These are phyloP conservation scores for Scomber scombrus DNA, from an alignment of 2,113 vertebrate species.

Conservation along the genomic window DNA sequence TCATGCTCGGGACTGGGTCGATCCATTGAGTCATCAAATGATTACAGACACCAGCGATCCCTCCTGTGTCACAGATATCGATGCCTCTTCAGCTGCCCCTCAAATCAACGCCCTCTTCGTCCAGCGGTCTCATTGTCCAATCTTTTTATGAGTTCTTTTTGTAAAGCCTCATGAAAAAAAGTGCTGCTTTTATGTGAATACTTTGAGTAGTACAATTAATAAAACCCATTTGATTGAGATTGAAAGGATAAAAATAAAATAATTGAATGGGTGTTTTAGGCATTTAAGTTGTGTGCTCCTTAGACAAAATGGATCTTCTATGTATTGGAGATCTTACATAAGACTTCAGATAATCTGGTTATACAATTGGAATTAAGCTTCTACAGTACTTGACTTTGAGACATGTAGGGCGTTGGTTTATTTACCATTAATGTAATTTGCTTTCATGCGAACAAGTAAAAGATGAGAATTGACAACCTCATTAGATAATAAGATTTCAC, in stretches of 20 bases:
- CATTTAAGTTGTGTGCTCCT: neutral
- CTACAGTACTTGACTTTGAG: conserved; percentile 29
- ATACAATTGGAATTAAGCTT: conserved; percentile 10
- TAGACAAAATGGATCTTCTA: neutral
- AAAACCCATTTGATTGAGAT: conserved; percentile 12
- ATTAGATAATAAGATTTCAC: conserved; percentile 40
- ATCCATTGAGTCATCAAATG: conserved; percentile 72
- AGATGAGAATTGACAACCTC: conserved; percentile 31
- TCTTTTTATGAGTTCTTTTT: conserved; percentile 21
- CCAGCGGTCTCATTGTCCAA: conserved; percentile 22
- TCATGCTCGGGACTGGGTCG: conserved; percentile 75
- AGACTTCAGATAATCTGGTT: neutral
- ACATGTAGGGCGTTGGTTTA: neutral
- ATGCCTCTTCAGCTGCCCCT: conserved; percentile 59
- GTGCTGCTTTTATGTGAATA: neutral
- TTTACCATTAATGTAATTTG: conserved; percentile 5
- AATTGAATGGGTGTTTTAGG: neutral
- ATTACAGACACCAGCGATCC: conserved; percentile 64
- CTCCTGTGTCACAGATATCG: conserved; percentile 56
- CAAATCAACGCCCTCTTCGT: conserved; percentile 47
- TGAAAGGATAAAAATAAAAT: conserved; percentile 3
- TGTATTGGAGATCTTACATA: conserved; percentile 2
- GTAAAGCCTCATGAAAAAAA: neutral
- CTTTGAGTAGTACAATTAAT: neutral
- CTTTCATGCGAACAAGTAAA: neutral